phyloP scores from a whole-genome alignment of 2,797 vertebrate genomes.

The Antrozous pallidus region DNA sequence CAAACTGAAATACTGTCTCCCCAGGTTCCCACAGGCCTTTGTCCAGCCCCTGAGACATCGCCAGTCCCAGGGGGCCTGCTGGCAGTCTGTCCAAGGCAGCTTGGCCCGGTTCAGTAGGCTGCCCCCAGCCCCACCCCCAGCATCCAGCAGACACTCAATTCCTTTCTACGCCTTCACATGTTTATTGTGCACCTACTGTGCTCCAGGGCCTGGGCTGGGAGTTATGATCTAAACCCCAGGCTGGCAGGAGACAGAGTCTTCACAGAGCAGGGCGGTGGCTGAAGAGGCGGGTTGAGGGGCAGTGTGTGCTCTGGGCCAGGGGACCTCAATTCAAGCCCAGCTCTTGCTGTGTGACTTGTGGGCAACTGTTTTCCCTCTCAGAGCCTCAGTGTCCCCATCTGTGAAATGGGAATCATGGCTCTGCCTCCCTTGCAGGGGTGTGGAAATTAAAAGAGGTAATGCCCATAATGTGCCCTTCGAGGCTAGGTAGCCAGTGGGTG shows the following conservation, averaged over 20 bases:
- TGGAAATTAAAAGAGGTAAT: not conserved
- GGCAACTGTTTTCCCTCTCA: not conserved
- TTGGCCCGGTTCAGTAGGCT: not conserved
- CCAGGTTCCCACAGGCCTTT: not conserved
- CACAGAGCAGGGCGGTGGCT: fast-evolving
- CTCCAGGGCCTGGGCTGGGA: not conserved
- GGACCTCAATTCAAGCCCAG: not conserved
- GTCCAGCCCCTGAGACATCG: not conserved
- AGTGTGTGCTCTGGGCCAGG: not conserved
- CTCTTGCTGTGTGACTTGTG: not conserved
- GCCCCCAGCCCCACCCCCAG: not conserved
- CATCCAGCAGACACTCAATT: not conserved
- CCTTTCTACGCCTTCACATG: not conserved
- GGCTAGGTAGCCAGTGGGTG: not conserved
- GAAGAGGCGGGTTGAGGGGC: not conserved
- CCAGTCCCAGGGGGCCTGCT: not conserved
- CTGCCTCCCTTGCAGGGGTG: not conserved
- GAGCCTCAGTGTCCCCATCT: not conserved
- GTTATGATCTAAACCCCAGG: not conserved
- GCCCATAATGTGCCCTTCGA: not conserved
- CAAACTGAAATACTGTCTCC: not conserved
- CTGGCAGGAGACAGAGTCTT: not conserved
- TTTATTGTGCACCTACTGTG: not conserved
- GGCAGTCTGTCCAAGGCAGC: not conserved
- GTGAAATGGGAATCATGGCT: not conserved